Percentiles rank a stretch among this genome's conserved stretches.
Evolutionary conservation across 2,113 vertebrate species (phyloP).

Genomic region (Dinomys branickii): DNA sequence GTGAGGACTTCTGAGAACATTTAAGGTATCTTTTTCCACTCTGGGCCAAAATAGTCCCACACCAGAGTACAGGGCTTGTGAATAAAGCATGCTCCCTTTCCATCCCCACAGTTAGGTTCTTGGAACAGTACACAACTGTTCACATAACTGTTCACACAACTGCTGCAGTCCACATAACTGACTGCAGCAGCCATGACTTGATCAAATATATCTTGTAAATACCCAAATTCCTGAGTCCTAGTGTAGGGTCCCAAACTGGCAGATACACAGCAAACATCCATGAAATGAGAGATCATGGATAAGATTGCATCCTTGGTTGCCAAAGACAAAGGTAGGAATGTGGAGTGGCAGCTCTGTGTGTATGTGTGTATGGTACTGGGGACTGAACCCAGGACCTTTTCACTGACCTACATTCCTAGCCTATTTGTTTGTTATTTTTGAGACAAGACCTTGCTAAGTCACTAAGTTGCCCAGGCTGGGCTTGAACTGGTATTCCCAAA

Average conservation of each 20-base stretch:
- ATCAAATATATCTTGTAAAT: rapidly evolving
- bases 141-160: no score
- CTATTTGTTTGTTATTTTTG: background rate
- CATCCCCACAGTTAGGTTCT: rapidly evolving
- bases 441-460: background rate
- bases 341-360: background rate
- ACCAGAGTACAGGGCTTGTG: background rate
- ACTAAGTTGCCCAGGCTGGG: no score
- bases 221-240: background rate
- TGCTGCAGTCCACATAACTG: rapidly evolving
- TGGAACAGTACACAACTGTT: background rate
- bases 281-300: background rate
- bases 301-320: rapidly evolving
- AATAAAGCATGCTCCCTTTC: rapidly evolving
- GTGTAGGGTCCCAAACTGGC: rapidly evolving
- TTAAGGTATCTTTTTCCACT: background rate
- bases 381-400: background rate
- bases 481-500: background rate
- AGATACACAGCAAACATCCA: no score
- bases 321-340: background rate
- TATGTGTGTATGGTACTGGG: background rate
- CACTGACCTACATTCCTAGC: background rate
- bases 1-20: no score
- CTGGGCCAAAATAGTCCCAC: background rate
- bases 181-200: background rate